Evolutionary conservation across 2,113 vertebrate genomes (phyloP), one percentile per base, ranked within the genome.

Genomic region (Spea multiplicata): DNA sequence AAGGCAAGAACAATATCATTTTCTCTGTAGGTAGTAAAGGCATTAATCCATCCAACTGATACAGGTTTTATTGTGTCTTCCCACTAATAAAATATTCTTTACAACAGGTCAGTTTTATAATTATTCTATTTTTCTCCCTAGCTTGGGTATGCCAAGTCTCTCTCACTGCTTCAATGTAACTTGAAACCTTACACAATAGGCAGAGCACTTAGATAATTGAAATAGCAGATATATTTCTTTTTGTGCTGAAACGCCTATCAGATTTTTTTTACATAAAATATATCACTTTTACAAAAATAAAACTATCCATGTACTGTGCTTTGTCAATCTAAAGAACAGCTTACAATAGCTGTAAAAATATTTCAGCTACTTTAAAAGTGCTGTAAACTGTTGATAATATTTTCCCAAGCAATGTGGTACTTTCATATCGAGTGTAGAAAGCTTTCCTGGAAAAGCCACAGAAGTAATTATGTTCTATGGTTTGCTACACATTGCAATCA

Each of bases 361-460:
- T 67, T 75, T 75, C 64, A 67, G 50, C 74, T 75, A 75, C 73
- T 53, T 75, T 66, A 67, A 75, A 75, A 75, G 61, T 64, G 45
- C 66, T 44, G 67, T 75, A 67, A 75, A 75, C 74, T 45, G n/a
- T 49, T 67, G 66, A 64, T 75, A 66, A 66, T 16, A 55, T 75
- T 67, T 75, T 75, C 67, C 74, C 74, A 75, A 75, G 64, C 62
- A 75, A 75, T 67, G 74, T 50, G 52, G 30, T 55, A 64, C 74
- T 62, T 52, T 55, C n/a, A 75, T 30, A 75, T 75, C 46, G 49
- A 75, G 50, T 50, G 46, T 75, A 64, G 74, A 62, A 75, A 75
- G 49, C 52, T 17, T 75, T 75, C 74, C 74, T 75, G 74, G 74
- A 75, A 75, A 75, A 75, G 74, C 64, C 64, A 55, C 74, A 75